These are phyloP conservation scores for Anarrhichthys ocellatus DNA, from an alignment of 2,113 vertebrate genomes.

Conservation along the genomic window DNA sequence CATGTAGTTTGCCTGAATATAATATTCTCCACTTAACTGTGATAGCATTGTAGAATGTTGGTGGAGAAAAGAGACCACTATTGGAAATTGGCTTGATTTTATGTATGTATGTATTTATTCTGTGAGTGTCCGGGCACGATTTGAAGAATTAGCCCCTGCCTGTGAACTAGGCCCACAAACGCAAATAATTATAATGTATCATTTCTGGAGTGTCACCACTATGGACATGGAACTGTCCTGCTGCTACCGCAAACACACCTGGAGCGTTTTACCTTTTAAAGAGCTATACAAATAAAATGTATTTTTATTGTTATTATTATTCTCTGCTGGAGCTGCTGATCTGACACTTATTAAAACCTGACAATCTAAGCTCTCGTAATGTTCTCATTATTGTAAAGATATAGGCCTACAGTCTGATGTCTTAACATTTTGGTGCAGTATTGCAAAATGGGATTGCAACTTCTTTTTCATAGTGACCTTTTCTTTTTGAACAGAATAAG, in stretches of 20 bases:
- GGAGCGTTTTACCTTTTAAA: too few species aligned
- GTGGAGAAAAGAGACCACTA: not conserved
- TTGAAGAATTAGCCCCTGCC: not conserved
- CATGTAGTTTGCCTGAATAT: not conserved
- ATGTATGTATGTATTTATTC: constrained; percentile 1
- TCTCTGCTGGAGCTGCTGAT: too few species aligned
- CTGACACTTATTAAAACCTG: not conserved
- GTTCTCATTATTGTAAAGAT: not conserved
- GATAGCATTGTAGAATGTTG: not conserved
- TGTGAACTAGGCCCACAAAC: not conserved
- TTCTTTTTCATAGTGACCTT: not conserved
- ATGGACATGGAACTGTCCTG: not conserved
- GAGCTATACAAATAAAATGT: too few species aligned
- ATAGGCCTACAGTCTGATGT: too few species aligned
- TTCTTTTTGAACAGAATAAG: not conserved
- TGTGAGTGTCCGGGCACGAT: not conserved
- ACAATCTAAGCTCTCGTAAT: not conserved
- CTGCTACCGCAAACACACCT: not conserved
- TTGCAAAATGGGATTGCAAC: not conserved
- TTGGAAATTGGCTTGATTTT: not conserved
- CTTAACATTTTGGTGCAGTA: not conserved
- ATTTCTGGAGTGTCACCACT: not conserved
- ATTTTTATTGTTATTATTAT: too few species aligned
- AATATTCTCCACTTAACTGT: not conserved
- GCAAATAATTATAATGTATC: not conserved